These are phyloP conservation scores for Acanthochromis polyacanthus DNA, from an alignment of 2,113 vertebrate genomes.

Conservation along the genomic window DNA sequence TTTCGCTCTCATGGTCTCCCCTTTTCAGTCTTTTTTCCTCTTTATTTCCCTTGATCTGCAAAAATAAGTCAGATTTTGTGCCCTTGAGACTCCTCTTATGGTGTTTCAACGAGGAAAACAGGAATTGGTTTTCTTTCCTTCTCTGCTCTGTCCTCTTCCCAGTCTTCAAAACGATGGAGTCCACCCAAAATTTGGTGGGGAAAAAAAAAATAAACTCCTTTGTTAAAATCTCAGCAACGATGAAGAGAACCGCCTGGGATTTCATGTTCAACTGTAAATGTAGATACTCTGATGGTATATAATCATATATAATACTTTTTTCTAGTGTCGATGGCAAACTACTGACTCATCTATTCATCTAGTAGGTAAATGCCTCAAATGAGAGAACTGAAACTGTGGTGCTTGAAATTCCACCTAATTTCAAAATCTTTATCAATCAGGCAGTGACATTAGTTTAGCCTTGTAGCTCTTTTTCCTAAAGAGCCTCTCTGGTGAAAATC, in stretches of 20 bases:
- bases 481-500: too few species aligned
- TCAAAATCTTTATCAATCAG: too few species aligned
- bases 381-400: too few species aligned
- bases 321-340: too few species aligned
- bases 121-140: constrained; percentile 20
- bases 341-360: too few species aligned
- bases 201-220: not conserved
- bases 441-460: too few species aligned
- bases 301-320: not conserved
- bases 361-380: too few species aligned
- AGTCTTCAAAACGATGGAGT: constrained; percentile 41
- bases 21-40: constrained; percentile 54
- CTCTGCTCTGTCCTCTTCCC: constrained; percentile 2
- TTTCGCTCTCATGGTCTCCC: constrained; percentile 70
- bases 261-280: not conserved
- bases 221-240: not conserved
- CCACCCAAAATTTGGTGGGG: constrained; percentile 3
- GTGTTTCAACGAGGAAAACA: constrained; percentile 64
- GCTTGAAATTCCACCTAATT: too few species aligned
- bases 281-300: not conserved
- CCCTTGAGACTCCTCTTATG: constrained; percentile 79
- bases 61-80: constrained; percentile 79
- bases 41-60: constrained; percentile 66
- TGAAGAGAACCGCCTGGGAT: not conserved
- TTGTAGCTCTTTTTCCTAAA: too few species aligned